Conservation (phyloP, 2,113 vertebrate genomes). For the Okapia johnstoni region DNA sequence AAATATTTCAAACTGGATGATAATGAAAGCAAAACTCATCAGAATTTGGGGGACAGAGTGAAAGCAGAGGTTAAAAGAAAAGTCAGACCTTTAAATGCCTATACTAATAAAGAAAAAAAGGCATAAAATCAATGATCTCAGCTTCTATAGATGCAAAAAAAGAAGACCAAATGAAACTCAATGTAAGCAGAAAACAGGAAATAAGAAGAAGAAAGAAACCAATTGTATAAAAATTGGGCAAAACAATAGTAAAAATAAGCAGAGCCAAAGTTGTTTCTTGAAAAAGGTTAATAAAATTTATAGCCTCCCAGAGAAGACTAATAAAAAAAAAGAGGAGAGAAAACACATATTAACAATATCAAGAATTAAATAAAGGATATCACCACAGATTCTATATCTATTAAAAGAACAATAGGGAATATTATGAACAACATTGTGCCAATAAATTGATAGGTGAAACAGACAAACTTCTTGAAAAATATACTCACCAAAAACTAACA, state of each 20-base stretch:
- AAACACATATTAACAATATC: not conserved
- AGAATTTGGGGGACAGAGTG: not conserved
- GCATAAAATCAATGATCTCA: not conserved
- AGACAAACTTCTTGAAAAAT: not conserved
- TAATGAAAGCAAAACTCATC: not conserved
- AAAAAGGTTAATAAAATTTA: not conserved
- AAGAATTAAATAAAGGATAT: not conserved
- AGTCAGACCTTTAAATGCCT: not conserved
- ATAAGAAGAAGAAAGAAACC: not conserved
- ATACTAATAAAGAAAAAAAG: not conserved
- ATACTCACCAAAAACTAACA: not conserved
- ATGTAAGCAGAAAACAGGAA: not conserved
- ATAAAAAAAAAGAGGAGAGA: not conserved
- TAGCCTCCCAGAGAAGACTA: not conserved
- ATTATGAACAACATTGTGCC: not conserved
- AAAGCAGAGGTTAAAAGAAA: not conserved
- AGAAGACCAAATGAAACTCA: not conserved
- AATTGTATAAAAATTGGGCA: not conserved
- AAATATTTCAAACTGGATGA: constrained; percentile 11
- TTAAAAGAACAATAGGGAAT: not conserved
- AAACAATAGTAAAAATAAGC: not conserved
- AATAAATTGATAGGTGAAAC: not conserved
- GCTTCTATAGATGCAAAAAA: not conserved
- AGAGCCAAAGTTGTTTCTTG: not conserved
- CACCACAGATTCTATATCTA: not conserved